These are phyloP conservation scores for Morpho achilles DNA, from an alignment of 2,888 invertebrate genomes.

Conservation along the genomic window DNA sequence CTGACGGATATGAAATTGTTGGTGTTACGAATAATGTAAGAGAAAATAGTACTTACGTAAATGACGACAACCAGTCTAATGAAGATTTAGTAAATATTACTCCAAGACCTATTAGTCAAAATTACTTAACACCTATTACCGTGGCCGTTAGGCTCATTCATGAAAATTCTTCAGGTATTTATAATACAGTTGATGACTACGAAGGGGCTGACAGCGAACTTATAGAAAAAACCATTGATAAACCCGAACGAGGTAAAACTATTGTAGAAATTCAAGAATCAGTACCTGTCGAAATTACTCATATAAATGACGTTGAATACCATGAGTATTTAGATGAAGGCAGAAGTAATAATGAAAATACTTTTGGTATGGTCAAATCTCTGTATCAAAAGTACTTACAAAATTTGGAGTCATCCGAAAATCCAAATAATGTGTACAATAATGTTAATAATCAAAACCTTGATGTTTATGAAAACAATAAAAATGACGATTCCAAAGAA, in stretches of 20 bases:
- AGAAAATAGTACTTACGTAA: conserved; percentile 37
- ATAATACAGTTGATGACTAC: conserved; percentile 59
- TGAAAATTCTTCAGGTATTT: conserved; percentile 56
- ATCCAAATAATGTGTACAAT: conserved; percentile 52
- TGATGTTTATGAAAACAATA: conserved; percentile 34
- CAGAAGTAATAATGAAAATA: conserved; percentile 49
- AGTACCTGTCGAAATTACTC: conserved; percentile 75
- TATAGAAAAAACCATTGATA: conserved; percentile 52
- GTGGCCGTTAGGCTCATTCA: conserved; percentile 78
- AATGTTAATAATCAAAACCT: conserved; percentile 46
- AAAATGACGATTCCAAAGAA: conserved; percentile 43
- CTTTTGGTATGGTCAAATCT: conserved; percentile 46
- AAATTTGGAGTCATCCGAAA: conserved; percentile 57
- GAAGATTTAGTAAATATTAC: conserved; percentile 66
- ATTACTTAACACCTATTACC: conserved; percentile 80
- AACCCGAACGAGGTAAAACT: conserved; percentile 67
- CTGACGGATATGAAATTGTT: conserved; percentile 65
- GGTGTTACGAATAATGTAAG: conserved; percentile 51
- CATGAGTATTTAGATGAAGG: conserved; percentile 67
- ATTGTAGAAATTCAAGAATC: conserved; percentile 83
- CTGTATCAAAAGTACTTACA: conserved; percentile 57
- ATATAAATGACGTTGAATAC: conserved; percentile 68
- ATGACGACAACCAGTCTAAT: conserved; percentile 31
- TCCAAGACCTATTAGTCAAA: conserved; percentile 75
- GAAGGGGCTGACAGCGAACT: conserved; percentile 64